Evolutionary conservation across 2,113 vertebrate species (phyloP), one percentile per base, ranked within the genome.

Genomic region (Antennarius striatus): DNA sequence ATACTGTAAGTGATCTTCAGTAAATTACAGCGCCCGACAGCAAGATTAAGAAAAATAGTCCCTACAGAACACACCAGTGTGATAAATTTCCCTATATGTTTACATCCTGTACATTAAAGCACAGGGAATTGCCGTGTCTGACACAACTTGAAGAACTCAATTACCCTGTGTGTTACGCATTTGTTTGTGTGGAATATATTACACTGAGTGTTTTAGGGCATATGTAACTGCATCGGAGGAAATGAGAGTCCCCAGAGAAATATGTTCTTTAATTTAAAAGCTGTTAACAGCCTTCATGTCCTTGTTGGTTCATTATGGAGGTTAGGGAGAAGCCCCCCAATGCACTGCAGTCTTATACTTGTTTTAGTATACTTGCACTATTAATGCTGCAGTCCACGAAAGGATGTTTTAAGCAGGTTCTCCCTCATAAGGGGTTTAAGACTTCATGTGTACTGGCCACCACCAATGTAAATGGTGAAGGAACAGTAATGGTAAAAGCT

Each of bases 191-290:
- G 53, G 12, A 10, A 52, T 51, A 52, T 74, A 13, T 63, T 73
- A 77, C 73, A 67, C 13, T 48, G 40, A 61, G 39, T 62, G 61
- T 81, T 81, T 71, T 67, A 45, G 62, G 55, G 73, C 50, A 51
- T 59, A 43, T 74, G 69, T 66, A 48, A 63, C 59, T 73, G 40
- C 29, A 11, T 60, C 48, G 57, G 30, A 77, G 67, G 56, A 75
- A 77, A 80, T 59, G 1, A 56, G 51, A 75, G 73, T 80, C 78
- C 62, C 73, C 11, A 36, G 69, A 69, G 76, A 83, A 71, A 78
- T 84, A 29, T 73, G 66, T 71, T 53, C 67, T 81, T 82, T 86
- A 76, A 83, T 73, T 47, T 73, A 64, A 68, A 74, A 49, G 56
- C 65, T 59, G 58, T 70, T 82, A 77, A 63, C 68, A 22, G 73